Percentiles rank a stretch among this genome's conserved stretches.
phyloP scores from a whole-genome alignment of 2,113 vertebrate genomes.

The Callithrix jacchus region DNA sequence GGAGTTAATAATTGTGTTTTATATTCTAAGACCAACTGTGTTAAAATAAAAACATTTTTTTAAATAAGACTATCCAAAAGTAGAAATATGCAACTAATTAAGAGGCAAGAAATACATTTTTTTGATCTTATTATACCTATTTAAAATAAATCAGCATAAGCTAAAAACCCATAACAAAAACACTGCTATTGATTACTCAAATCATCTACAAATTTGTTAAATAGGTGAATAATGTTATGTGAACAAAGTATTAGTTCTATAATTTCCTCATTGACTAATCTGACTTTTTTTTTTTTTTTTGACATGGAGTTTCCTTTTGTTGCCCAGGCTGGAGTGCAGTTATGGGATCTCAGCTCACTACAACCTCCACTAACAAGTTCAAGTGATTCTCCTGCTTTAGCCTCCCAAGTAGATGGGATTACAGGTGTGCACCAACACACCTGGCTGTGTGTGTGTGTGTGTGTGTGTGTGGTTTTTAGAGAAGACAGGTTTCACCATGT shows the following conservation, averaged over 20 bases:
- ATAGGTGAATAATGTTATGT: background rate
- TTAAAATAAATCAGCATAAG: background rate
- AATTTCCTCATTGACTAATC: background rate
- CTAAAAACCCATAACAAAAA: background rate
- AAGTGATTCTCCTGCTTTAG: no score
- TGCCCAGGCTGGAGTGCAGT: no score
- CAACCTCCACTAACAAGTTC: no score
- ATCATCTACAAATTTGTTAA: background rate
- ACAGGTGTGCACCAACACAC: no score
- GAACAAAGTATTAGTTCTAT: background rate
- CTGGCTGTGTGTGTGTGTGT: no score
- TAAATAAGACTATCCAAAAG: background rate
- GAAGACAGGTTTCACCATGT: no score
- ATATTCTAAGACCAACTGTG: background rate
- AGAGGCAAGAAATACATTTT: background rate
- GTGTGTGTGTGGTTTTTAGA: no score
- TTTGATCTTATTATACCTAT: background rate
- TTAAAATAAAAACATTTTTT: background rate
- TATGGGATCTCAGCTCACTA: no score
- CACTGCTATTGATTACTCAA: background rate
- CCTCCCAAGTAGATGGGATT: no score
- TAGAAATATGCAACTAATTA: background rate
- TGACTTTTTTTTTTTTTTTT: background rate
- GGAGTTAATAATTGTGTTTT: background rate
- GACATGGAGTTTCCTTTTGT: no score